Evolutionary conservation across 2,113 vertebrate species (phyloP).

Genomic region (Chaenocephalus aceratus): DNA sequence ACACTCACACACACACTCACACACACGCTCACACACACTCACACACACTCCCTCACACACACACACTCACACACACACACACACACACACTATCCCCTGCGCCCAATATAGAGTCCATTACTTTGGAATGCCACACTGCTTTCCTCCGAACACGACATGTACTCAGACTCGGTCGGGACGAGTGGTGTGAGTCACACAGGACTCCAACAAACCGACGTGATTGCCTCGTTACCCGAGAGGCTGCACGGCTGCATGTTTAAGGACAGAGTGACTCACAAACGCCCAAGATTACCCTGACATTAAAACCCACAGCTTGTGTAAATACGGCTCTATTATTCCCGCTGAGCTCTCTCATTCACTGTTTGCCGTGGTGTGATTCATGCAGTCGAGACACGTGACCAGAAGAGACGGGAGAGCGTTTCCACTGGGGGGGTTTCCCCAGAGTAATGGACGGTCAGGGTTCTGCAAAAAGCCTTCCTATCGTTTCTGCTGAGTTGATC

Average conservation of each 20-base stretch:
- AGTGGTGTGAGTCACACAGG: constrained; percentile 63
- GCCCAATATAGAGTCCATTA: constrained; percentile 71
- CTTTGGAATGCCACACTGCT: constrained; percentile 65
- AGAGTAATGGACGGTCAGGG: neutral
- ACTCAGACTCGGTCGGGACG: constrained; percentile 27
- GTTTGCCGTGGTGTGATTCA: constrained; percentile 70
- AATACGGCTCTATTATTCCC: constrained; percentile 60
- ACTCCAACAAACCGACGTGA: constrained; percentile 44
- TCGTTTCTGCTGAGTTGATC: constrained; percentile 28
- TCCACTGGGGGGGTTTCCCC: constrained; percentile 8
- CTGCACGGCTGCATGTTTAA: constrained; percentile 58
- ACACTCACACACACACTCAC: too few relatives aligned
- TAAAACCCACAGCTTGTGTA: constrained; percentile 71
- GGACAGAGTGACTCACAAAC: constrained; percentile 70
- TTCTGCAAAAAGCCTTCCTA: constrained; percentile 5
- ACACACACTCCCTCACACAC: too few relatives aligned
- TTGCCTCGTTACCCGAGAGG: constrained; percentile 55
- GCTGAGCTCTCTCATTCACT: constrained; percentile 64
- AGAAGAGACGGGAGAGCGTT: constrained; percentile 12
- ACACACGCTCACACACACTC: too few relatives aligned
- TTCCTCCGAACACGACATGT: constrained; percentile 55
- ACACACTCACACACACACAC: constrained; percentile 15
- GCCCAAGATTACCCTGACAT: constrained; percentile 68
- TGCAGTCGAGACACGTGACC: constrained; percentile 45
- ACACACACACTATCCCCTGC: constrained; percentile 54